Evolutionary conservation across 2,888 invertebrate species (phyloP).

Genomic region (Conistra vaccinii): DNA sequence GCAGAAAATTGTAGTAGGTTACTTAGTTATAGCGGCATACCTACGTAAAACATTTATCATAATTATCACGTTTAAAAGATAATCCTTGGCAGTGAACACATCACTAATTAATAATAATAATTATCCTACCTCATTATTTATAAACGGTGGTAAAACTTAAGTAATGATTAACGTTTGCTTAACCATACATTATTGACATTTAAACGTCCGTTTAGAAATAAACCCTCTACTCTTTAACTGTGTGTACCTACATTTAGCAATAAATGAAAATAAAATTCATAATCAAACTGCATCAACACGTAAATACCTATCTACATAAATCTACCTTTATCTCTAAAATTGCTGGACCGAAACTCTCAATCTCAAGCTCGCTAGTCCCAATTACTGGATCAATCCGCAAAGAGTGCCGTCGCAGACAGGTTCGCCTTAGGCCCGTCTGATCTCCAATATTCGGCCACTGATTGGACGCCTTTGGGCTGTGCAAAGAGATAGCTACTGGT

Average conservation of each 20-base stretch:
- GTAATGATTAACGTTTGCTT: no score
- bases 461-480: not conserved
- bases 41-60: not conserved
- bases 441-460: constrained; percentile 5
- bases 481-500: not conserved
- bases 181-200: not conserved
- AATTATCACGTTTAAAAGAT: not conserved
- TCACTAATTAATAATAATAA: not conserved
- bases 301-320: not conserved
- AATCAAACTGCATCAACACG: no score
- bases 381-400: constrained; percentile 3
- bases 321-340: not conserved
- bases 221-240: no score
- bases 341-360: not conserved
- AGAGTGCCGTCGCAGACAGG: not conserved
- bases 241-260: no score
- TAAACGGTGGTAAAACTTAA: not conserved
- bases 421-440: not conserved
- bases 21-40: not conserved
- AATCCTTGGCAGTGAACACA: not conserved
- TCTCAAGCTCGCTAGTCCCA: not conserved
- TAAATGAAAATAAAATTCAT: not conserved
- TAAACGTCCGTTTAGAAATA: not conserved
- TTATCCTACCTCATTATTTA: not conserved
- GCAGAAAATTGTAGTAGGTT: not conserved